These are phyloP conservation scores for Lapara coniferarum DNA, from an alignment of 2,888 invertebrate genomes.

Conservation along the genomic window DNA sequence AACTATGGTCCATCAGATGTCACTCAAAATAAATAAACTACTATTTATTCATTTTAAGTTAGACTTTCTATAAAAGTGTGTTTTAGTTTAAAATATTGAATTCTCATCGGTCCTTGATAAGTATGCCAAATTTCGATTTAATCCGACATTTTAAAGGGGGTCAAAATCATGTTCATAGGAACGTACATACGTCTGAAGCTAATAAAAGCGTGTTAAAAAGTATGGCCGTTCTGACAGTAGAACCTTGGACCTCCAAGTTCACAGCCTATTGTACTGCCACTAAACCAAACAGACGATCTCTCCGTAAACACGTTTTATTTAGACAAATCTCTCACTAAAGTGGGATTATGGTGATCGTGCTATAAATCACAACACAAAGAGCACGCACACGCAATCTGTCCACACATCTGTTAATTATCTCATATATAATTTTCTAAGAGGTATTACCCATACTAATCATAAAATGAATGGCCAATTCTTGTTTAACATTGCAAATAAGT, in stretches of 20 bases:
- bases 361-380: constrained; percentile 9
- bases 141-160: no score
- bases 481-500: not conserved
- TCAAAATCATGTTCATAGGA: no score
- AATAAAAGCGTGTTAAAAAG: no score
- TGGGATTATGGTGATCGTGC: constrained; percentile 2
- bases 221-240: not conserved
- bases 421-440: constrained; percentile 10
- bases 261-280: no score
- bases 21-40: no score
- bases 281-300: not conserved
- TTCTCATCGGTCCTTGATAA: no score
- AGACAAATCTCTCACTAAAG: constrained; percentile 5
- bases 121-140: no score
- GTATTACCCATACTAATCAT: not conserved
- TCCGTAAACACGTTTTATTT: not conserved
- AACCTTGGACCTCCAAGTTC: not conserved
- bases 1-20: no score
- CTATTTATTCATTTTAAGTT: no score
- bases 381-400: constrained; percentile 6
- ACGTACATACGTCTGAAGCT: no score
- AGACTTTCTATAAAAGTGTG: no score
- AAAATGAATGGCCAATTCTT: not conserved
- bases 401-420: constrained; percentile 14
- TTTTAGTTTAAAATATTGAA: no score